phyloP scores from a whole-genome alignment of 2,113 vertebrate species.

The Zosterops hypoxanthus region DNA sequence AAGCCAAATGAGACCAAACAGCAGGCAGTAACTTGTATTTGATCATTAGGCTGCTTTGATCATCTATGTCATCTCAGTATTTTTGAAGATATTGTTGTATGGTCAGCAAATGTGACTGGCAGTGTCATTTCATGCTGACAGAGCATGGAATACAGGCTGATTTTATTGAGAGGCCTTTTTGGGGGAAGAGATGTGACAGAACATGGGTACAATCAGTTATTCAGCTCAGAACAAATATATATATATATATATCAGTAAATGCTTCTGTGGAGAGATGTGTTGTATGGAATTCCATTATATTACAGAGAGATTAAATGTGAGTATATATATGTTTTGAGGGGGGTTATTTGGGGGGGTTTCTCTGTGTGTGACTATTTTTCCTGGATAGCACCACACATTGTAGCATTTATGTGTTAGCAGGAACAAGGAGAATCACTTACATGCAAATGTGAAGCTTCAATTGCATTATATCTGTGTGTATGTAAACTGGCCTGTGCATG shows the following conservation, averaged over 20 bases:
- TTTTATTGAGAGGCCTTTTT: conserved; percentile 29
- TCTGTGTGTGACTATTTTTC: neutral
- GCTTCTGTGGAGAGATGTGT: neutral
- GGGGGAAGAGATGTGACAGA: neutral
- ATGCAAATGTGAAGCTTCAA: neutral
- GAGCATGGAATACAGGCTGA: neutral
- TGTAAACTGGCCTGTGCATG: neutral
- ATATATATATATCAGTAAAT: neutral
- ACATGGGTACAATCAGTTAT: neutral
- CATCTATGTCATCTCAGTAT: neutral
- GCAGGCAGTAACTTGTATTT: neutral
- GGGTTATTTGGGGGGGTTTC: accelerated
- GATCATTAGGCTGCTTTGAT: conserved; percentile 27
- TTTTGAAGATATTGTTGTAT: conserved; percentile 46
- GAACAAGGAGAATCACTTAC: neutral
- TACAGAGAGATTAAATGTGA: neutral
- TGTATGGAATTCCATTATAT: neutral
- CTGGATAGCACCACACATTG: neutral
- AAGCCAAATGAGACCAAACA: neutral
- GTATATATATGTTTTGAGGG: neutral
- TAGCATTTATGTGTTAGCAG: neutral
- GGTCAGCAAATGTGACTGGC: conserved; percentile 28
- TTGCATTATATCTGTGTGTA: neutral
- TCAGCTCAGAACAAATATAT: neutral
- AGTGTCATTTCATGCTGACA: conserved; percentile 34